Percentiles rank a stretch among this genome's conserved stretches.
Conservation (phyloP, 2,113 vertebrate genomes). For the Monopterus albus region DNA sequence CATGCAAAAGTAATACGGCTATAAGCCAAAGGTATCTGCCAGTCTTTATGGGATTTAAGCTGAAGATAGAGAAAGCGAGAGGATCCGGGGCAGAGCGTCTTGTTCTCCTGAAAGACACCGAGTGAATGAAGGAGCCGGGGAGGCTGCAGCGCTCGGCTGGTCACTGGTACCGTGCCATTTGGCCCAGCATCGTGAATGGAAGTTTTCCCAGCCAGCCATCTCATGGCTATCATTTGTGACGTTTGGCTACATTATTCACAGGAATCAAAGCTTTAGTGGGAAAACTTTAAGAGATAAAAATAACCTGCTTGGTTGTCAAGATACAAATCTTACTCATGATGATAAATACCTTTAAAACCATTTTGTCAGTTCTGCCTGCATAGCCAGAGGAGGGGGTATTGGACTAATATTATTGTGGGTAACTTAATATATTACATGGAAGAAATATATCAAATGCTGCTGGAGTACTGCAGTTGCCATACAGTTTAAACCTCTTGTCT, state of each 20-base stretch:
- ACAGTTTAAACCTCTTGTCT: constrained; percentile 24
- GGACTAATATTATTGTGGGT: neutral
- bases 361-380: constrained; percentile 5
- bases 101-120: constrained; percentile 25
- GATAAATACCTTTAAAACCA: neutral
- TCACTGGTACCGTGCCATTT: constrained; percentile 63
- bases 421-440: neutral
- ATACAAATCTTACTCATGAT: neutral
- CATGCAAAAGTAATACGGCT: constrained; percentile 24
- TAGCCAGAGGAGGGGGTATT: neutral
- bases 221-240: constrained; percentile 45
- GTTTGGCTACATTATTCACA: constrained; percentile 29
- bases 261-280: constrained; percentile 10
- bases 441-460: neutral
- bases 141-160: constrained; percentile 44
- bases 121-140: constrained; percentile 47
- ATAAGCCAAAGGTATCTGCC: constrained; percentile 38
- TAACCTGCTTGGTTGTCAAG: constrained; percentile 12
- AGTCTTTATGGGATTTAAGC: constrained; percentile 47
- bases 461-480: constrained; percentile 3
- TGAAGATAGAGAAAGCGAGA: constrained; percentile 49
- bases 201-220: constrained; percentile 57
- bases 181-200: constrained; percentile 52
- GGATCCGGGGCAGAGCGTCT: constrained; percentile 15
- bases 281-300: neutral